phyloP scores from a whole-genome alignment of 2,113 vertebrate genomes.

The Galeopterus variegatus region DNA sequence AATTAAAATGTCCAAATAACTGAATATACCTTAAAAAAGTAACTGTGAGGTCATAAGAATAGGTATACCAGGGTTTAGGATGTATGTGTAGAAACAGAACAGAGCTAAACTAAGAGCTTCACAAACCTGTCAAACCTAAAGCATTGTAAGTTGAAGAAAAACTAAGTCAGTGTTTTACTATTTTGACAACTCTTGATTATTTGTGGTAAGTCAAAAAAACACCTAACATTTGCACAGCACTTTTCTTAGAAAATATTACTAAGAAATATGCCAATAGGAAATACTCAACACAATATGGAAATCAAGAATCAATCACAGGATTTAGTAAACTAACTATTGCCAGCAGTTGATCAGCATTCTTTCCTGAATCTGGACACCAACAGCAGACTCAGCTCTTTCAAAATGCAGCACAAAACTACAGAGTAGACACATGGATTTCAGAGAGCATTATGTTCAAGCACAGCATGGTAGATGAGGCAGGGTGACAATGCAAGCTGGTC shows the following conservation, averaged over 20 bases:
- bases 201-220: not conserved
- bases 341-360: not conserved
- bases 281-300: constrained; percentile 2
- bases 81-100: not conserved
- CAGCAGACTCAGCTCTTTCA: constrained; percentile 1
- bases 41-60: not conserved
- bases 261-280: constrained; percentile 36
- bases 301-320: not conserved
- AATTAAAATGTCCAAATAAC: constrained; percentile 10
- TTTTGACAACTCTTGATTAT: constrained; percentile 33
- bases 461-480: not conserved
- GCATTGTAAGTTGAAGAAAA: not conserved
- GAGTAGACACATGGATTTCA: not conserved
- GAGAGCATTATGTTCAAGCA: not conserved
- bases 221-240: not conserved
- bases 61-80: not conserved
- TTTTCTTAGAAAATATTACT: constrained; percentile 37
- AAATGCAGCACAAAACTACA: not conserved
- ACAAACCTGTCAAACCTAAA: not conserved
- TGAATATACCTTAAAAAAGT: not conserved
- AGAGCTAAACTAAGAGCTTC: not conserved
- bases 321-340: not conserved
- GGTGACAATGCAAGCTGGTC: not conserved
- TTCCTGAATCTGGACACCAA: not conserved
- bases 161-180: constrained; percentile 13